Percentiles rank a stretch among this genome's conserved stretches.
Evolutionary conservation across 2,113 vertebrate species (phyloP).

Genomic region (Climacteris rufus): DNA sequence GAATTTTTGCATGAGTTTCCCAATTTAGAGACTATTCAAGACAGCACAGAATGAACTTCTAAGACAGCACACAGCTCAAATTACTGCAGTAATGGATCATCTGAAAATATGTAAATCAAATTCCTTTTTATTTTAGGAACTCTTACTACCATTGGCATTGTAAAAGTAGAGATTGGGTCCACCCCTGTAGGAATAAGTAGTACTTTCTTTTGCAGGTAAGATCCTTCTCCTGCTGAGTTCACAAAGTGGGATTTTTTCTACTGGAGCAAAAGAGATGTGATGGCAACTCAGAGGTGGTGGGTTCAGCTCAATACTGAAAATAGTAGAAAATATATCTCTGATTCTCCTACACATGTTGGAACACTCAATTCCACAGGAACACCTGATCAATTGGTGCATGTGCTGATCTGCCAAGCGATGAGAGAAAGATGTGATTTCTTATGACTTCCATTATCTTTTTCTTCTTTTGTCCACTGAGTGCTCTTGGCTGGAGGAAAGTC

Average conservation of each 20-base stretch:
- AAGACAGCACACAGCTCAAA: neutral
- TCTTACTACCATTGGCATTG: neutral
- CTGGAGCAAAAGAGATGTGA: neutral
- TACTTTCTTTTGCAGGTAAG: neutral
- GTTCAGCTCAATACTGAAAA: neutral
- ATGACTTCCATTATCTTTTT: neutral
- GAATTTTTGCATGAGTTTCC: neutral
- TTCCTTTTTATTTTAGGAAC: neutral
- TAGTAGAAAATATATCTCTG: neutral
- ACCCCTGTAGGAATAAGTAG: neutral
- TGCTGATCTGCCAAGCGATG: neutral
- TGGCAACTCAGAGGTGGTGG: neutral
- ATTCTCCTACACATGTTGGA: neutral
- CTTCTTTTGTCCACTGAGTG: neutral
- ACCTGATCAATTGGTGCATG: neutral
- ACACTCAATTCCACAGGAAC: neutral
- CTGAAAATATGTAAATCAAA: neutral
- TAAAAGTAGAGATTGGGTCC: neutral
- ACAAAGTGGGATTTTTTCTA: neutral
- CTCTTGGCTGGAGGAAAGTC: neutral
- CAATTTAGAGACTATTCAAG: neutral
- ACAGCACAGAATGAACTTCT: neutral
- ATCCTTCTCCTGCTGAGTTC: neutral
- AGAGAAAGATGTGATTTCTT: neutral
- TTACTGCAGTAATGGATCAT: neutral